Evolutionary conservation across 2,113 vertebrate genomes (phyloP).

Genomic region (Leucopsar rothschildi): DNA sequence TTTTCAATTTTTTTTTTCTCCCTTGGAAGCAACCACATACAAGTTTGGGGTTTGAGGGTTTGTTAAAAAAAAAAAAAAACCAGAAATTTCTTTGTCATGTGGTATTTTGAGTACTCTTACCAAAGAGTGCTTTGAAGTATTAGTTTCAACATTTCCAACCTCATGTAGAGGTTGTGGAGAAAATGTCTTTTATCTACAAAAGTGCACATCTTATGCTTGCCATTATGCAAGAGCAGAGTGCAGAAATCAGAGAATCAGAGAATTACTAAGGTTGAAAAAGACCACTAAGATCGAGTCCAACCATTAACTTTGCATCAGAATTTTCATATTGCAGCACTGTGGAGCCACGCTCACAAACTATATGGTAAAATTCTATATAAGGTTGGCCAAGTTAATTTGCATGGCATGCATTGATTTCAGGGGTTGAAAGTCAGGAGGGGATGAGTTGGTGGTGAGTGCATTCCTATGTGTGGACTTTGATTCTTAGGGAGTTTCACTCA

Average conservation of each 20-base stretch:
- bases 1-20: neutral
- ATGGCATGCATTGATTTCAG: neutral
- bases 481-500: neutral
- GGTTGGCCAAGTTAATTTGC: neutral
- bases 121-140: neutral
- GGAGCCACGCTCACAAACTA: neutral
- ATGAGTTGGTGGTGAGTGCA: neutral
- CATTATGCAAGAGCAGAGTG: neutral
- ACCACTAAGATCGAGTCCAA: rapidly evolving
- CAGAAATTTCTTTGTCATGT: neutral
- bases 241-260: neutral
- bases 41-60: neutral
- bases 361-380: neutral
- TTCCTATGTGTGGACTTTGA: neutral
- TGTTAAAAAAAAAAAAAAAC: neutral
- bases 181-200: neutral
- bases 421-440: neutral
- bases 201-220: neutral
- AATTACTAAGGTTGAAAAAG: neutral
- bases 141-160: neutral
- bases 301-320: rapidly evolving
- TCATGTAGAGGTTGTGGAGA: neutral
- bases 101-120: neutral
- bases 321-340: neutral
- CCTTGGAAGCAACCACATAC: neutral